These are phyloP conservation scores for Hycleus cichorii DNA, from an alignment of 1,140 invertebrate species.

Conservation along the genomic window DNA sequence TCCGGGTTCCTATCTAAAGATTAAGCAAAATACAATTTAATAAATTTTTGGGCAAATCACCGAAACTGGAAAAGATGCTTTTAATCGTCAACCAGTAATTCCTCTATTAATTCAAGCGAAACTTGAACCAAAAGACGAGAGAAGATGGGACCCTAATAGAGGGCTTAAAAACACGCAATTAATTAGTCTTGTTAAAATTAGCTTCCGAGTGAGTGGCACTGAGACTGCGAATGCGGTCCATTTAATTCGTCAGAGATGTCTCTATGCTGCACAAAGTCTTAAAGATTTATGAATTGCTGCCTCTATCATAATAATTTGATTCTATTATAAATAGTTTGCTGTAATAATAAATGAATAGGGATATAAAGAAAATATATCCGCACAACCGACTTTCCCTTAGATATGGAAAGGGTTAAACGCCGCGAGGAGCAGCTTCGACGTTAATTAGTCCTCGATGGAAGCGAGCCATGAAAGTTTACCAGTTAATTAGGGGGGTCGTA, in stretches of 20 bases:
- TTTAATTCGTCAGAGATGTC: conserved; percentile 14
- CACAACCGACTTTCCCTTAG: not conserved
- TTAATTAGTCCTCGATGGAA: conserved; percentile 40
- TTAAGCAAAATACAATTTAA: too few species aligned
- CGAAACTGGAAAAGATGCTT: too few species aligned
- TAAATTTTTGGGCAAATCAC: too few species aligned
- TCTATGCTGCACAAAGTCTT: conserved; percentile 13
- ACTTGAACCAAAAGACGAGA: too few species aligned
- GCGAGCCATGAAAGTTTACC: conserved; percentile 41
- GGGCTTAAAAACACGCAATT: conserved; percentile 16
- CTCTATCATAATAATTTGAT: not conserved
- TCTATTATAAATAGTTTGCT: conserved; percentile 12
- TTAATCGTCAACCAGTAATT: too few species aligned
- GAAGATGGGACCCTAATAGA: not conserved
- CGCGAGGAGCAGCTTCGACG: conserved; percentile 28
- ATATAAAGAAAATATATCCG: not conserved
- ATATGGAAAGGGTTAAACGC: conserved; percentile 20
- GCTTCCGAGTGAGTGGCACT: conserved; percentile 10
- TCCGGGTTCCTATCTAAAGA: too few species aligned
- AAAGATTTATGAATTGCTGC: conserved; percentile 15
- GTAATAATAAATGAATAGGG: conserved; percentile 14
- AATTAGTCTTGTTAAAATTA: conserved; percentile 15
- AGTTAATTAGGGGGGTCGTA: conserved; percentile 40
- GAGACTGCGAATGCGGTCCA: conserved; percentile 7
- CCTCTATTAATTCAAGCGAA: too few species aligned